These are phyloP conservation scores for Diorhabda carinulata DNA, from an alignment of 1,140 invertebrate species.

Conservation along the genomic window DNA sequence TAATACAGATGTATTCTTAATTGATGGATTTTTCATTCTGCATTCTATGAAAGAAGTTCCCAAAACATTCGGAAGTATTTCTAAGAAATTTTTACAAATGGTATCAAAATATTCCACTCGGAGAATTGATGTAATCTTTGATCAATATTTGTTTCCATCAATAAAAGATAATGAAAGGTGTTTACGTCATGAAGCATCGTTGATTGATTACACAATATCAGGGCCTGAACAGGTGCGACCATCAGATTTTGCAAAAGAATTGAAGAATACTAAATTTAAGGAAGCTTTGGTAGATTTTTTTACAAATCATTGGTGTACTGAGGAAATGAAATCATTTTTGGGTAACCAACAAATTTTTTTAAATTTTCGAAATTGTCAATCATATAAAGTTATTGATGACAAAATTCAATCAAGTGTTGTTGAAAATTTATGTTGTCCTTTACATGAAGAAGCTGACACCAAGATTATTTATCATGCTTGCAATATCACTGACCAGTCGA, in stretches of 20 bases:
- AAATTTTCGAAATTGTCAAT: slow-evolving; percentile 20
- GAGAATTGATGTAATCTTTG: neutral
- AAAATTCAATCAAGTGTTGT: neutral
- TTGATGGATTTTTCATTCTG: too few species aligned
- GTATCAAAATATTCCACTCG: too few species aligned
- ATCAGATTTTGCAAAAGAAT: slow-evolving; percentile 12
- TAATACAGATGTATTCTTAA: too few species aligned
- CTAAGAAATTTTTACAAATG: too few species aligned
- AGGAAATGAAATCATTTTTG: neutral
- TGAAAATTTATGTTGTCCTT: too few species aligned
- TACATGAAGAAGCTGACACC: neutral
- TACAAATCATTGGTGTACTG: slow-evolving; percentile 23
- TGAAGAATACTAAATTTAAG: too few species aligned
- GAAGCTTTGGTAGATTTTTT: too few species aligned
- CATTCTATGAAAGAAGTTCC: too few species aligned
- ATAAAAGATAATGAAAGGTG: slow-evolving; percentile 30
- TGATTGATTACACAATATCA: neutral
- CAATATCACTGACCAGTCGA: too few species aligned
- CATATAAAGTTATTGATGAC: slow-evolving; percentile 5
- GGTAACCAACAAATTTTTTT: slow-evolving; percentile 9
- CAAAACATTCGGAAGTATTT: too few species aligned
- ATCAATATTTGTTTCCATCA: slow-evolving; percentile 19
- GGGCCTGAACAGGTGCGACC: slow-evolving; percentile 20
- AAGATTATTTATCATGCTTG: too few species aligned
- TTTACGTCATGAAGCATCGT: slow-evolving; percentile 14